phyloP scores from a whole-genome alignment of 2,113 vertebrate genomes.

The Oncorhynchus keta region DNA sequence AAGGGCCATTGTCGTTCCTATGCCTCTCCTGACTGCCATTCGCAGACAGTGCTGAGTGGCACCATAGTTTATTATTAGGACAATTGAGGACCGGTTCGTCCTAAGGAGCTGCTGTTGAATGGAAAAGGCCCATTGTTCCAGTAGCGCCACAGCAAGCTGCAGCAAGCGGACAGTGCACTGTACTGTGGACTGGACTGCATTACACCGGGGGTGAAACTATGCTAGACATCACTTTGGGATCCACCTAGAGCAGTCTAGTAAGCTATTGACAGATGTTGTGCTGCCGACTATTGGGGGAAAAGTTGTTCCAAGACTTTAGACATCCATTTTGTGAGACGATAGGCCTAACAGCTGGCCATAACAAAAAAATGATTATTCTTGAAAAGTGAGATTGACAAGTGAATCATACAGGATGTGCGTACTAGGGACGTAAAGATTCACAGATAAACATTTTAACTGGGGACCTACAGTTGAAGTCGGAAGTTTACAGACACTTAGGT shows the following conservation, averaged over 20 bases:
- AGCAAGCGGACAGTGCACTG: slow-evolving; percentile 17
- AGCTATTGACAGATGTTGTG: slow-evolving; percentile 3
- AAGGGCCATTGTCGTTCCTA: slow-evolving; percentile 21
- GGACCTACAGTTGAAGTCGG: too few species aligned
- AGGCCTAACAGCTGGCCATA: neutral
- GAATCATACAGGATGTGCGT: too few species aligned
- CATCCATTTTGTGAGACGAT: neutral
- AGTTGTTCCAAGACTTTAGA: neutral
- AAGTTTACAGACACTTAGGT: too few species aligned
- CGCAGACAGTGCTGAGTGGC: slow-evolving; percentile 45
- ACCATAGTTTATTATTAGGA: slow-evolving; percentile 45
- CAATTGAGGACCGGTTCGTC: slow-evolving; percentile 46
- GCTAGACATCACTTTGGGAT: slow-evolving; percentile 34
- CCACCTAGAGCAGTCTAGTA: slow-evolving; percentile 26
- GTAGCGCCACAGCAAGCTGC: slow-evolving; percentile 58
- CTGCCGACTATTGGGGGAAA: neutral
- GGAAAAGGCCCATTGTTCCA: slow-evolving; percentile 67
- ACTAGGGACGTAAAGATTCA: too few species aligned
- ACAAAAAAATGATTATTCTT: neutral
- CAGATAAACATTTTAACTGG: too few species aligned
- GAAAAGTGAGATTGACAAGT: neutral
- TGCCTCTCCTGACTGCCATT: slow-evolving; percentile 33
- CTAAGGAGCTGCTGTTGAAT: slow-evolving; percentile 57
- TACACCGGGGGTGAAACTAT: slow-evolving; percentile 37
- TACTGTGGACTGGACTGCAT: slow-evolving; percentile 68